Base-by-base conservation (phyloP, 2,888 invertebrate species). In the Erebia aethiops region DNA sequence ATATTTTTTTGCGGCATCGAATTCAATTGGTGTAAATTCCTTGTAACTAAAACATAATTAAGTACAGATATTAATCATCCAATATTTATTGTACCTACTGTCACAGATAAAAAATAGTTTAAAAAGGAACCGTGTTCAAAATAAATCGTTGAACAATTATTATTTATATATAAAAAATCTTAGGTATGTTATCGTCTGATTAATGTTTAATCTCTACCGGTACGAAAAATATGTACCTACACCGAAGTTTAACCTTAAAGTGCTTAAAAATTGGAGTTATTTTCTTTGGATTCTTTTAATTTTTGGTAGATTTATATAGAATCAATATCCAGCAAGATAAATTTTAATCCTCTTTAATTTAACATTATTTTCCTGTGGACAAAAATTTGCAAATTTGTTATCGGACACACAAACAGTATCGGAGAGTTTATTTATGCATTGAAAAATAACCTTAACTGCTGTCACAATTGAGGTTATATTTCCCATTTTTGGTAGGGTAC, bases 11-110 rank as follows among this genome's bases (percentile, higher is more conserved):
- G n/a, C 18, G 62, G 49, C 18, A 21, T 21, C n/a, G 21, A 49
- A 62, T 62, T 26, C 4, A 26, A 26, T 26, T 49, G 18, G 11
- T 13, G 62, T 14, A 1, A 60, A 58, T 13, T 62, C 62, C 49
- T 46, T 62, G 49, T 62, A 21, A n/a, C n/a, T n/a, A n/a, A n/a
- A n/a, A n/a, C n/a, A n/a, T n/a, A n/a, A n/a, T n/a, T n/a, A n/a
- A n/a, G n/a, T n/a, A n/a, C n/a, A n/a, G n/a, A n/a, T 41, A 58
- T 16, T 35, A 41, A 58, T 58, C 58, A 60, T 60, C 16, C n/a
- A 11, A 43, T 43, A 46, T 61, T 61, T 18, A 61, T 61, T 61
- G 61, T 11, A 61, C n/a, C n/a, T n/a, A n/a, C 16, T 46, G 61
- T 18, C 11, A 43, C 43, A 46, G 61, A 61, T 61, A 61, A 61